Evolutionary conservation across 2,888 invertebrate genomes (phyloP).

Genomic region (Himalopsyche kuldschensis): DNA sequence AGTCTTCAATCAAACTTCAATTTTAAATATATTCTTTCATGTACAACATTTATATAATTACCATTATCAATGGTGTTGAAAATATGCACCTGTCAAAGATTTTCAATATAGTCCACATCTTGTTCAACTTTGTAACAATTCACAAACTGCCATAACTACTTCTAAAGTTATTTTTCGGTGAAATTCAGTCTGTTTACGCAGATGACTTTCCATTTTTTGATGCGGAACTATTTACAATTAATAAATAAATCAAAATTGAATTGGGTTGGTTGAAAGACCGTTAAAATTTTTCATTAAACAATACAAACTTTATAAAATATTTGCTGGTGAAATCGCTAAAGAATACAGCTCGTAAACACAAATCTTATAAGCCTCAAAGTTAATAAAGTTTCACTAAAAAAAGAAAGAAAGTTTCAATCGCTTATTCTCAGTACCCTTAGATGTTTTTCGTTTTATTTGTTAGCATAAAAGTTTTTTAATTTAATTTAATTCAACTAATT

Average conservation of each 20-base stretch:
- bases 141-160: too few species aligned
- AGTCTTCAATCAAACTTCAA: too few species aligned
- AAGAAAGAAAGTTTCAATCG: background rate
- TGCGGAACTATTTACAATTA: background rate
- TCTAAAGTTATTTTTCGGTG: too few species aligned
- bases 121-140: too few species aligned
- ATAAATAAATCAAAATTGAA: background rate
- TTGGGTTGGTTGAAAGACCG: background rate
- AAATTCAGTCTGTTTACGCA: too few species aligned
- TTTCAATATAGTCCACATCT: too few species aligned
- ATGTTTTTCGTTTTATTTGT: background rate
- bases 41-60: too few species aligned
- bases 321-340: background rate
- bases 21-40: too few species aligned
- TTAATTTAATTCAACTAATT: background rate
- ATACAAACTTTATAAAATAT: background rate
- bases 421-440: background rate
- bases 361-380: background rate
- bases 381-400: background rate
- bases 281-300: background rate
- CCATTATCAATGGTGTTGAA: too few species aligned
- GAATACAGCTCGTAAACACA: background rate
- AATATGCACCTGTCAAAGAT: too few species aligned
- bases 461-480: background rate
- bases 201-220: too few species aligned